phyloP scores from a whole-genome alignment of 2,888 invertebrate species.

The Phaedon cochleariae region DNA sequence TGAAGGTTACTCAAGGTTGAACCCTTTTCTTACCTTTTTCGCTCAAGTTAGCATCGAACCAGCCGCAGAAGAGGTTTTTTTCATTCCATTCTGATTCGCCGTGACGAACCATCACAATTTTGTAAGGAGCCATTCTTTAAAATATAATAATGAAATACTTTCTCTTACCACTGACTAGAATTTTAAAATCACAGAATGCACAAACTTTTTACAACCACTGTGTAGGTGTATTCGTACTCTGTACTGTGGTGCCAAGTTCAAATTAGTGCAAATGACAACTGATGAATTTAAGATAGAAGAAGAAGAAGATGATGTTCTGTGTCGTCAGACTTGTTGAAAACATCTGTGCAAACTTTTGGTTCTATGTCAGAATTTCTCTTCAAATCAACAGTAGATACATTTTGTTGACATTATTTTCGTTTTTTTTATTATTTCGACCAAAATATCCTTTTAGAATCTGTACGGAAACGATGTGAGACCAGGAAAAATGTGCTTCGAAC shows the following conservation, averaged over 20 bases:
- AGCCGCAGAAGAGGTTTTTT: constrained; percentile 70
- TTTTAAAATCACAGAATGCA: no score
- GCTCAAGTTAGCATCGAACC: constrained; percentile 70
- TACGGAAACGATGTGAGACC: constrained; percentile 19
- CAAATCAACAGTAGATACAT: no score
- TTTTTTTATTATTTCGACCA: background rate
- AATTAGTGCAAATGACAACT: no score
- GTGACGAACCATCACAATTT: constrained; percentile 71
- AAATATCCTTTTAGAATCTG: background rate
- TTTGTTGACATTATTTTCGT: background rate
- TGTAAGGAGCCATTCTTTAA: constrained; percentile 61
- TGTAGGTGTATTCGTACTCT: no score
- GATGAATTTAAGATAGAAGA: no score
- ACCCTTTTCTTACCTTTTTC: constrained; percentile 64
- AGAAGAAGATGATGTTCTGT: no score
- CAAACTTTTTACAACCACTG: no score
- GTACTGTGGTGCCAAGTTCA: no score
- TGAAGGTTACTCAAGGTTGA: constrained; percentile 45
- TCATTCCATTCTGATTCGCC: constrained; percentile 74
- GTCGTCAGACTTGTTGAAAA: no score
- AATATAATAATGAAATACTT: background rate
- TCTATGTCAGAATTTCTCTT: no score
- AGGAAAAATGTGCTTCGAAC: constrained; percentile 52
- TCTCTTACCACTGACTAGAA: no score
- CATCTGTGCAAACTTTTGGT: no score